Evolutionary conservation across 2,797 vertebrate genomes (phyloP), one percentile per base, ranked within the genome.

Genomic region (Botia almorhae): DNA sequence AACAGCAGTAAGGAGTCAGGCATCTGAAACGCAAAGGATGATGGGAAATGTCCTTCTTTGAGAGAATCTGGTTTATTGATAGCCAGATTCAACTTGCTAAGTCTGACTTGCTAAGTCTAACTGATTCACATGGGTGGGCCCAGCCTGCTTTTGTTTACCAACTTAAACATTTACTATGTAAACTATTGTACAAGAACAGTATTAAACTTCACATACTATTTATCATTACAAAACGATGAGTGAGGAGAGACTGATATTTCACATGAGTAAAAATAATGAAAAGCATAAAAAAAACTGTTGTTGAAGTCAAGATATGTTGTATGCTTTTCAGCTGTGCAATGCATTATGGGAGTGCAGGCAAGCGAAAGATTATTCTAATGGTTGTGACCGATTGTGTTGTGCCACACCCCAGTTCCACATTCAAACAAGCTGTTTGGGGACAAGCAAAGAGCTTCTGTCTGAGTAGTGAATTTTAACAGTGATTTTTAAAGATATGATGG

Each of bases 21-120:
- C 21, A 7, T 74, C 21, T 16, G 26, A 78, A 73, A 39, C n/a
- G 36, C 76, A 82, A 74, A 58, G 11, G 29, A 23, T 61, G 7
- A 17, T 68, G 72, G 69, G 36, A 56, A 33, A 60, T 63, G 33
- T 17, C 13, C 69, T 74, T 46, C 55, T 70, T 51, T 23, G 2
- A 68, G 64, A 50, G 13, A 65, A 72, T 43, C 56, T 1, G 23
- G 29, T 29, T 29, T n/a, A n/a, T n/a, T n/a, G n/a, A n/a, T n/a
- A n/a, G n/a, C n/a, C n/a, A n/a, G n/a, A n/a, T n/a, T n/a, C n/a
- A n/a, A n/a, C n/a, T n/a, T n/a, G n/a, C n/a, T n/a, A n/a, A n/a
- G n/a, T n/a, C n/a, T n/a, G n/a, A n/a, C n/a, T n/a, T n/a, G n/a
- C n/a, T n/a, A n/a, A n/a, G n/a, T n/a, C n/a, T n/a, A n/a, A n/a